These are phyloP conservation scores for Scrobipalpa atriplicella DNA, from an alignment of 2,888 invertebrate genomes.

Conservation along the genomic window DNA sequence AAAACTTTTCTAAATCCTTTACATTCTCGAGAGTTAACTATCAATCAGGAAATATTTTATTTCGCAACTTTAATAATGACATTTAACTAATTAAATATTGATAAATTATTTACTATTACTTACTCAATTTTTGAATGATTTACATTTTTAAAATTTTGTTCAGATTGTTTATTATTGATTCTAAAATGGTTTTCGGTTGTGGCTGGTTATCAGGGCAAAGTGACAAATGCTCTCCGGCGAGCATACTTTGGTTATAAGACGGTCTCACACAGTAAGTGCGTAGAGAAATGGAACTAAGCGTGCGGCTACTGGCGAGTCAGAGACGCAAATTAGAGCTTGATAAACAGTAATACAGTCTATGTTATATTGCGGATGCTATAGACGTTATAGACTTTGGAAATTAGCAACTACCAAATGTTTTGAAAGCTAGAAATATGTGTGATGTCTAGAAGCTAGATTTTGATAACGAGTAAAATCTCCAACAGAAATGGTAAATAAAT, in stretches of 20 bases:
- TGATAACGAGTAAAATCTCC: slow-evolving; percentile 16
- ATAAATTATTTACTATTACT: slow-evolving; percentile 32
- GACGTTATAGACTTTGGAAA: slow-evolving; percentile 27
- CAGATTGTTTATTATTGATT: neutral
- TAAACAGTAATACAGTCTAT: slow-evolving; percentile 37
- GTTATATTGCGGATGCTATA: slow-evolving; percentile 45
- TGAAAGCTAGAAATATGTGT: slow-evolving; percentile 27
- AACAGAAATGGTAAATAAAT: neutral
- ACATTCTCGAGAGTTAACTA: neutral
- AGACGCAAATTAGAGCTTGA: slow-evolving; percentile 38
- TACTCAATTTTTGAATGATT: slow-evolving; percentile 8
- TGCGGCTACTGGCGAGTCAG: slow-evolving; percentile 44
- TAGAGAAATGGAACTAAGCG: slow-evolving; percentile 52
- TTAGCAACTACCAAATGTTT: slow-evolving; percentile 16
- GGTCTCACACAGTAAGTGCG: slow-evolving; percentile 82
- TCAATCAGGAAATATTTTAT: neutral
- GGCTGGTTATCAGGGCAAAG: slow-evolving; percentile 73
- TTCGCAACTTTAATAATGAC: neutral
- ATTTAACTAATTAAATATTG: neutral
- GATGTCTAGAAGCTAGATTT: slow-evolving; percentile 37
- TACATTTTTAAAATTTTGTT: neutral
- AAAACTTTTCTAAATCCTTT: neutral
- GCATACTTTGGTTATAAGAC: slow-evolving; percentile 82
- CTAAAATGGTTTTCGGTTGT: slow-evolving; percentile 29
- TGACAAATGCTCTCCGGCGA: slow-evolving; percentile 79